A percentile compares a stretch with the other conserved stretches of the same genome.
Evolutionary conservation across 2,113 vertebrate species (phyloP).

Genomic region (Vidua macroura): DNA sequence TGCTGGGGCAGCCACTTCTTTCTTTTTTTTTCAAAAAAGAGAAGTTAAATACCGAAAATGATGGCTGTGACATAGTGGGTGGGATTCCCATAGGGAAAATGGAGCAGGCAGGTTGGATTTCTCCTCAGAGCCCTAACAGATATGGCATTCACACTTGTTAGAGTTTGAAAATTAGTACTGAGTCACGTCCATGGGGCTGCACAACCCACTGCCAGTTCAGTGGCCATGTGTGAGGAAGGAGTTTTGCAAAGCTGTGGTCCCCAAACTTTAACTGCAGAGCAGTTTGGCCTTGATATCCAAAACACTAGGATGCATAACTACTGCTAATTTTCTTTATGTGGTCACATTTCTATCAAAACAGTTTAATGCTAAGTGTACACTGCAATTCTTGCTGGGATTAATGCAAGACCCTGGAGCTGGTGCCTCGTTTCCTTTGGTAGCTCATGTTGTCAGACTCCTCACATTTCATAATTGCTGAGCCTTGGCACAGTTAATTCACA

Average conservation of each 20-base stretch:
- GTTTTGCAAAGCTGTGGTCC: neutral
- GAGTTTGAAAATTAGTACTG: neutral
- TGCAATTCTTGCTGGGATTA: neutral
- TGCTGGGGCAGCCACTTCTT: neutral
- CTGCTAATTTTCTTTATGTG: neutral
- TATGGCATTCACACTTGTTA: slow-evolving; percentile 8
- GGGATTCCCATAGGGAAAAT: slow-evolving; percentile 26
- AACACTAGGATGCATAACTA: neutral
- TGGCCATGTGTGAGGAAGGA: neutral
- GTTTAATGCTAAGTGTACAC: neutral
- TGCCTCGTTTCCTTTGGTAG: neutral
- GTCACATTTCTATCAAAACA: neutral
- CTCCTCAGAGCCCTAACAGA: slow-evolving; percentile 10
- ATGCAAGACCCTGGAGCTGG: neutral
- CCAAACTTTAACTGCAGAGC: neutral
- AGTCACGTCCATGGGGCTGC: neutral
- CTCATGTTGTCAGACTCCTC: neutral
- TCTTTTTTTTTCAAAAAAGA: neutral
- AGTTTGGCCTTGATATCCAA: slow-evolving; percentile 2
- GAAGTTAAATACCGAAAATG: neutral
- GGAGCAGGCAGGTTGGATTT: slow-evolving; percentile 25
- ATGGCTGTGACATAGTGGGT: slow-evolving; percentile 13
- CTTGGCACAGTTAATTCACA: neutral
- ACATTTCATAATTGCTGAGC: neutral
- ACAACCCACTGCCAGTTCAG: neutral